Percentiles rank a stretch among this genome's conserved stretches.
Evolutionary conservation across 2,888 invertebrate species (phyloP).

Genomic region (Bembecia ichneumoniformis): DNA sequence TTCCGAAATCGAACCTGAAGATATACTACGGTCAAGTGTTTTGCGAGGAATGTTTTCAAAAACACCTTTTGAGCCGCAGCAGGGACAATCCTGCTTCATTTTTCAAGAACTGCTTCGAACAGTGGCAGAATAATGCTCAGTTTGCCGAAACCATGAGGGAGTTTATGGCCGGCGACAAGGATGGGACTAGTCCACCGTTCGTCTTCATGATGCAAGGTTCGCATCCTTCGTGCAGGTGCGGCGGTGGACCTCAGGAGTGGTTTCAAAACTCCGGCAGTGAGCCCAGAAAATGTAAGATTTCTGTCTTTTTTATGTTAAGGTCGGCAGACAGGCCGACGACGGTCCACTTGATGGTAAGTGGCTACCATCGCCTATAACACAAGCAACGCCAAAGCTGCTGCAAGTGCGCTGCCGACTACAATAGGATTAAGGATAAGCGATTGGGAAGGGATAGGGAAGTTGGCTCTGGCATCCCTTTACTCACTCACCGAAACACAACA

Average conservation of each 20-base stretch:
- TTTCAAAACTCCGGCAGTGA: conserved; percentile 29
- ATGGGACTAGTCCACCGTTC: conserved; percentile 29
- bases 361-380: too few species aligned
- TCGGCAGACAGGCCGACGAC: too few species aligned
- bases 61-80: conserved; percentile 39
- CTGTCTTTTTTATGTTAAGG: too few species aligned
- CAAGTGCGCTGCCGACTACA: too few species aligned
- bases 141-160: conserved; percentile 47
- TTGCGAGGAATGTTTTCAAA: conserved; percentile 56
- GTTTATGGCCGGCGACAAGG: conserved; percentile 41
- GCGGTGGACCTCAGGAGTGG: conserved; percentile 37
- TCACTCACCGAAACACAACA: too few species aligned
- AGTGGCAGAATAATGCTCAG: conserved; percentile 50
- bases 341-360: too few species aligned
- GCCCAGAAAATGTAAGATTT: conserved; percentile 45
- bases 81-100: conserved; percentile 54
- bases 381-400: too few species aligned
- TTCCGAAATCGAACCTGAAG: conserved; percentile 43
- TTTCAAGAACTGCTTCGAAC: conserved; percentile 53
- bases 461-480: too few species aligned
- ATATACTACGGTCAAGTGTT: conserved; percentile 63
- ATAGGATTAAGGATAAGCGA: too few species aligned
- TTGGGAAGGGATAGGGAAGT: too few species aligned
- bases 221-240: conserved; percentile 44
- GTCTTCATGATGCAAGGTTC: conserved; percentile 50